Evolutionary conservation across 2,797 vertebrate genomes (phyloP), one percentile per base, ranked within the genome.

Genomic region (Manis javanica): DNA sequence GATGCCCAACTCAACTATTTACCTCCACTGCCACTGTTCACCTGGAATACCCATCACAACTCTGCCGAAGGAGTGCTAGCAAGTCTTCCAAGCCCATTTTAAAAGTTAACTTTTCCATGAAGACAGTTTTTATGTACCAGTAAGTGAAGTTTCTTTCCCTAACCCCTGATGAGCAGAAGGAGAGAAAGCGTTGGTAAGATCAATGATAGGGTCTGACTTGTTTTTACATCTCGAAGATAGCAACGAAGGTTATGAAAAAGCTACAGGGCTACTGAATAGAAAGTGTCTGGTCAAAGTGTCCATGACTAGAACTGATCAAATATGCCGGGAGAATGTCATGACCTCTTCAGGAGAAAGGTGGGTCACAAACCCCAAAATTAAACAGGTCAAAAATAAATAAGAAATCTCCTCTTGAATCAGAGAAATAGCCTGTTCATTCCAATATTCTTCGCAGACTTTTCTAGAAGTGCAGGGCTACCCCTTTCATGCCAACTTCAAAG

Each of bases 401-500:
- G 12, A 51, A 7, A 23, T 31, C 75, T 91, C 71, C 13, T 86
- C 51, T 87, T 94, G 34, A 8, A 34, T 77, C 37, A 74, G 21
- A 90, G 18, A 95, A 93, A 89, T 29, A 91, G 24, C 3, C 26
- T 2, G 2, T 37, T 9, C 4, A 18, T 78, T 95, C 69, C 53
- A 81, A 7, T 51, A 64, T 66, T 78, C 14, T 92, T 87, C 71
- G 95, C 23, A 79, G 59, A 87, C 18, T 86, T 91, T 61, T 88
- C 82, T 61, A 82, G 53, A 95, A 81, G 66, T 88, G 63, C 97
- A 84, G 83, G 61, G 19, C 19, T 83, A n/a, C n/a, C n/a, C 16
- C 9, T 64, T 93, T 90, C 69, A 55, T 14, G n/a, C 68, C 87
- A 83, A 72, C n/a, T 49, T 88, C 79, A 85, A 94, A 97, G 63